Evolutionary conservation across 2,888 invertebrate species (phyloP), one percentile per base, ranked within the genome.

Genomic region (Drosophila incognita): DNA sequence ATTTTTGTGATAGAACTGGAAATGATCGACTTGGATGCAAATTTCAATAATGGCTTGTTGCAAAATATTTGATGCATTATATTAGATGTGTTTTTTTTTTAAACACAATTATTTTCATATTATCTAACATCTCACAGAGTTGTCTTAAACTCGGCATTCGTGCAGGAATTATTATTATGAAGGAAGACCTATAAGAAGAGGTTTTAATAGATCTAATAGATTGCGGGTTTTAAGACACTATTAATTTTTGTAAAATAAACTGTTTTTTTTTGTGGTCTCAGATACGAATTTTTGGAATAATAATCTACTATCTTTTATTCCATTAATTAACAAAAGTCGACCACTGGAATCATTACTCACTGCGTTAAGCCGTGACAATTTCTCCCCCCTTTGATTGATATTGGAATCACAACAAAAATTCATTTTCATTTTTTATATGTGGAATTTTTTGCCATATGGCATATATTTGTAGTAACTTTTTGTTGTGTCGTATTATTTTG

Each of bases 371-470:
- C 38, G 18, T 18, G 38, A 7, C 7, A 24, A 5, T 24, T 7
- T 46, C 24, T 8, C 4, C 15, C 21, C 18, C 46, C 7, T 8
- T 46, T 46, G 8, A 15, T 46, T 15, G 4, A 24, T 46, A 24
- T 15, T 53, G 10, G 15, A 21, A 24, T 35, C 18, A 11, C 24
- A 18, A 8, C 5, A 53, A 27, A 27, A 15, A 1, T n/a, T 18
- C n/a, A n/a, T 10, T 40, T 40, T 40, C 40, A 40, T 18, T n/a
- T 24, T 24, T 1, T 27, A 27, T n/a, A 49, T 18, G 10, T 18
- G 10, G 5, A 49, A 3, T 49, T 2, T 29, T 29, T 2, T 27
- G 36, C 24, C 36, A 54, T 59, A 48, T 21, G 56, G 67, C 62
- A 60, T 71, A 0, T 35, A 0, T 6, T 18, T 18, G 31, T 65